Base-by-base conservation (phyloP, 2,888 invertebrate genomes). In the Drosophila limbata region DNA sequence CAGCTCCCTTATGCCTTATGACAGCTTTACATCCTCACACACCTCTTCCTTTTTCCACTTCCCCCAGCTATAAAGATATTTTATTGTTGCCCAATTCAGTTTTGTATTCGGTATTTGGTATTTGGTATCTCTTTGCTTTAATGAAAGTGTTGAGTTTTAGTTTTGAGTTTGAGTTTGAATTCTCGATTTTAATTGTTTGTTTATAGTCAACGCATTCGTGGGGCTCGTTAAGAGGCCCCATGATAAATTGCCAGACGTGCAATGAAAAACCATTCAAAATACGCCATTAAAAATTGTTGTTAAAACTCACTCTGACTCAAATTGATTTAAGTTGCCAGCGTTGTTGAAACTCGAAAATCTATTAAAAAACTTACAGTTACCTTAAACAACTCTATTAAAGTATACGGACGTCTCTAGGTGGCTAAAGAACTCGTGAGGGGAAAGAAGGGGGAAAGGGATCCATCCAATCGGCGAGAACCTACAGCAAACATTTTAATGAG, bases 101-200 rank as follows among this genome's bases (percentile, higher is more conserved):
- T 69, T 59, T 61, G 59, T 25, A 25, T 25, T 25, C 6, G 8
- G 28, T 35, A 47, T 53, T 68, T 53, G 42, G 68, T 65, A 70
- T 65, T 65, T 61, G 50, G 75, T 75, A 62, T 75, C 50, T 63
- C 31, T 39, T 44, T 44, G 66, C 56, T 35, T 76, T 81, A 85
- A 85, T 85, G 88, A 81, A 88, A 88, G 88, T 85, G 85, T 85
- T 85, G 86, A 85, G 88, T 85, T 85, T 80, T 77, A 81, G 87
- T 82, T 87, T 78, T 78, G 52, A 53, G 53, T 87, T 28, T 28
- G 28, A 28, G 8, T 28, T 21, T 21, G 21, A 21, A 3, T 64
- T 31, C 39, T 15, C 21, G 11, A 42, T 69, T 83, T 85, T 81
- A 88, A 85, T 85, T 88, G 88, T 86, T 85, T 85, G 88, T 85